These are phyloP conservation scores for Lanistes nyassanus DNA, from an alignment of 1,140 invertebrate genomes.

Conservation along the genomic window DNA sequence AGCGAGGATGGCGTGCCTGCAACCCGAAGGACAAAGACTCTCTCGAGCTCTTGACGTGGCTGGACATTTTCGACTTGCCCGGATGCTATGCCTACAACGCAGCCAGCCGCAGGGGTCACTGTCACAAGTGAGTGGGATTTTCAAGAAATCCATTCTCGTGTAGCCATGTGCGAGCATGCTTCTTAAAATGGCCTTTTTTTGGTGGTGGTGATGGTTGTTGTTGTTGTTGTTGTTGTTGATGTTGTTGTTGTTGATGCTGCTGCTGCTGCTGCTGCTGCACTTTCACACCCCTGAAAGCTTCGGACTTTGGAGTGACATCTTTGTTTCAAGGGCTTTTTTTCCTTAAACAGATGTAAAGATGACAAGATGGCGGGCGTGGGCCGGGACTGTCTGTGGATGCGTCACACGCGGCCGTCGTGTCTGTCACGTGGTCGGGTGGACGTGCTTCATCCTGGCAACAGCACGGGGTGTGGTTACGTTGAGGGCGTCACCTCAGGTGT, in stretches of 20 bases:
- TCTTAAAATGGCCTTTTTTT: too few relatives aligned
- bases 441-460: slow-evolving; percentile 48
- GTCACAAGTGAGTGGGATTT: slow-evolving; percentile 46
- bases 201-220: too few relatives aligned
- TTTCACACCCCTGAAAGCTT: background rate
- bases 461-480: slow-evolving; percentile 38
- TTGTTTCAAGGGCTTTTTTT: background rate
- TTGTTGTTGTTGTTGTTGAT: too few relatives aligned
- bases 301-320: background rate
- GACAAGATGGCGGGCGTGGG: slow-evolving; percentile 61
- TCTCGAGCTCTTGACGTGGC: slow-evolving; percentile 49
- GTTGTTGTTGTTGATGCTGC: too few relatives aligned
- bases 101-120: slow-evolving; percentile 46
- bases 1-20: slow-evolving; percentile 58
- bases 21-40: slow-evolving; percentile 44
- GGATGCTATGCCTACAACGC: slow-evolving; percentile 63
- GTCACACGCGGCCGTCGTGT: slow-evolving; percentile 52
- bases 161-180: too few relatives aligned
- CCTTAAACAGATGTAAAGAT: slow-evolving; percentile 46
- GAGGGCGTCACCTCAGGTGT: slow-evolving; percentile 57
- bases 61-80: slow-evolving; percentile 49
- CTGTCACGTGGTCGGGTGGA: slow-evolving; percentile 56
- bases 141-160: background rate
- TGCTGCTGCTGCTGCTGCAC: too few relatives aligned
- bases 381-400: slow-evolving; percentile 49